Evolutionary conservation across 2,797 vertebrate species (phyloP).

Genomic region (Melanogrammus aeglefinus): DNA sequence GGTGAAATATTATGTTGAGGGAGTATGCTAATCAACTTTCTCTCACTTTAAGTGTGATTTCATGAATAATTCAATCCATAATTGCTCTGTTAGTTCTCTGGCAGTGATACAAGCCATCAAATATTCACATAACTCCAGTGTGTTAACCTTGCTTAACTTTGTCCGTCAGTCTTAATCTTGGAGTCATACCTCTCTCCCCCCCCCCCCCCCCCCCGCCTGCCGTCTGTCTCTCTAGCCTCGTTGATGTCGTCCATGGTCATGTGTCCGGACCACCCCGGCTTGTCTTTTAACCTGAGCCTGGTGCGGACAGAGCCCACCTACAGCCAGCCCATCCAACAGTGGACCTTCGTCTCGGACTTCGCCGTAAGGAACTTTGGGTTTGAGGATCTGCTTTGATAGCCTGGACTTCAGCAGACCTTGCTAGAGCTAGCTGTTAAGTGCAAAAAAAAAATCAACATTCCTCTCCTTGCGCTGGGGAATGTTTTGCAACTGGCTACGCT

Average conservation of each 20-base stretch:
- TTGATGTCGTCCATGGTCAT: constrained; percentile 82
- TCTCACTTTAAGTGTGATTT: neutral
- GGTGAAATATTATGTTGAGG: neutral
- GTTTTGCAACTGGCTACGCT: neutral
- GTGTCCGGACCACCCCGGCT: constrained; percentile 83
- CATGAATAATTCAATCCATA: neutral
- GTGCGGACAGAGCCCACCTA: constrained; percentile 85
- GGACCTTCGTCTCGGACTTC: constrained; percentile 92
- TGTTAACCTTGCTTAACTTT: neutral
- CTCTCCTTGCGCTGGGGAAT: neutral
- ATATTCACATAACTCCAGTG: neutral
- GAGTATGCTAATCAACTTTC: neutral
- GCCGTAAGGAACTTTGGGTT: constrained; percentile 74
- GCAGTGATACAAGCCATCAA: neutral
- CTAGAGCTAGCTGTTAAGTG: neutral
- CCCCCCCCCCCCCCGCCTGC: neutral
- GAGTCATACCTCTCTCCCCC: neutral
- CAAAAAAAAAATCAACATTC: neutral
- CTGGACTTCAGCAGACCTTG: neutral
- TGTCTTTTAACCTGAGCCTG: constrained; percentile 90
- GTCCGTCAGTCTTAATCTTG: neutral
- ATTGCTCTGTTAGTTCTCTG: neutral
- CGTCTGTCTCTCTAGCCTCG: constrained; percentile 69
- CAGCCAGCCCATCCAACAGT: constrained; percentile 90
- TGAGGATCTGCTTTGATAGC: neutral